Evolutionary conservation across 2,797 vertebrate genomes (phyloP).

Genomic region (Enteromius trimaculatus): DNA sequence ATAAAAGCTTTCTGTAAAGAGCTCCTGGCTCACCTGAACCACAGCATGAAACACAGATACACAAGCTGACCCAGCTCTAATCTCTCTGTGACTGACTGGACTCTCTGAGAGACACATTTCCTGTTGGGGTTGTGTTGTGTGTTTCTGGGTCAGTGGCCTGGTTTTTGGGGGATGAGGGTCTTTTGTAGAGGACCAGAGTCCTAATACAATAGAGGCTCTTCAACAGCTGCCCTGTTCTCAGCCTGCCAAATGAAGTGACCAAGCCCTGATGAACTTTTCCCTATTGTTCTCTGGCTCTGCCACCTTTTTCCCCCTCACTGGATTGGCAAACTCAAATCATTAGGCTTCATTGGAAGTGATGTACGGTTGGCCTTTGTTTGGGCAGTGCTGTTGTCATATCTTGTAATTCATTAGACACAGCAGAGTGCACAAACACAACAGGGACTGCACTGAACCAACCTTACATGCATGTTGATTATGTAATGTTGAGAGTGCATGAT

Average conservation of each 20-base stretch:
- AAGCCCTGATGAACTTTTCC: constrained; percentile 58
- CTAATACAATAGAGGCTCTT: constrained; percentile 57
- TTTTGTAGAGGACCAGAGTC: constrained; percentile 50
- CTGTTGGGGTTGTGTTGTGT: constrained; percentile 45
- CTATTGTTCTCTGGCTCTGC: constrained; percentile 47
- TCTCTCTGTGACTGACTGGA: constrained; percentile 10
- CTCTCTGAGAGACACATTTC: constrained; percentile 31
- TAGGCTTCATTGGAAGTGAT: constrained; percentile 52
- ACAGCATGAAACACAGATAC: neutral
- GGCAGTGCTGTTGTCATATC: constrained; percentile 50
- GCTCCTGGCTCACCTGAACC: neutral
- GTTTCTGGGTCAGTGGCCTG: constrained; percentile 59
- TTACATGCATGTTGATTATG: constrained; percentile 54
- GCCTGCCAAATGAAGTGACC: constrained; percentile 58
- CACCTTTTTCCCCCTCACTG: constrained; percentile 35
- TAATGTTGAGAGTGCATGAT: constrained; percentile 43
- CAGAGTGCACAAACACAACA: constrained; percentile 52
- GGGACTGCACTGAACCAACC: constrained; percentile 32
- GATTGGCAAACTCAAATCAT: constrained; percentile 53
- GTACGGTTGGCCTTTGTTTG: constrained; percentile 48
- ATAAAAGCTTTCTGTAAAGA: neutral
- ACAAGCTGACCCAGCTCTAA: neutral
- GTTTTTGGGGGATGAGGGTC: constrained; percentile 40
- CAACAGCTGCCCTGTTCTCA: constrained; percentile 64
- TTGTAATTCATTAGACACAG: constrained; percentile 55